phyloP scores from a whole-genome alignment of 2,113 vertebrate species.

The Corapipo altera region DNA sequence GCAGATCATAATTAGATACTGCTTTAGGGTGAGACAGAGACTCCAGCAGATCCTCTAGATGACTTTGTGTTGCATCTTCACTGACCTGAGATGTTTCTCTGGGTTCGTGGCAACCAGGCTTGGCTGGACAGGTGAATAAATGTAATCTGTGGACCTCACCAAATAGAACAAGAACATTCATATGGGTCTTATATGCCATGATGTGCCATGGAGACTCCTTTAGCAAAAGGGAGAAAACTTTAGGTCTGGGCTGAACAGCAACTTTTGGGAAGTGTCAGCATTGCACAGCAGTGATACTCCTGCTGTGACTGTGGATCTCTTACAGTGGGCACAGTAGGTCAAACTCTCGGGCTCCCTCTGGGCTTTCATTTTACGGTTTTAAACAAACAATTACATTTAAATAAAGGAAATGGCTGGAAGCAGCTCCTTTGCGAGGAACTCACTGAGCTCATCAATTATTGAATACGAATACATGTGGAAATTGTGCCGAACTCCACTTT shows the following conservation, averaged over 20 bases:
- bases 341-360: neutral
- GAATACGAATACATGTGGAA: neutral
- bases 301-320: neutral
- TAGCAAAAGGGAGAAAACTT: neutral
- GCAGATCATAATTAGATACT: fast-evolving
- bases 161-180: neutral
- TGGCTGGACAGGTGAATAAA: neutral
- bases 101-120: neutral
- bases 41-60: neutral
- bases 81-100: neutral
- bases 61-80: neutral
- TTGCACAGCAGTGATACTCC: neutral
- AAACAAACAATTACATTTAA: conserved; percentile 29
- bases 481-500: neutral
- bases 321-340: neutral
- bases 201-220: neutral
- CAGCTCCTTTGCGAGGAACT: neutral
- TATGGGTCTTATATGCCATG: no score
- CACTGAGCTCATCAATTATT: conserved; percentile 22
- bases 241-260: neutral
- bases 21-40: neutral
- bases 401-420: conserved; percentile 39
- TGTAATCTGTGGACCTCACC: neutral
- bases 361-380: conserved; percentile 1
- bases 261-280: neutral